A percentile compares a stretch with the other conserved stretches of the same genome.
Evolutionary conservation across 2,113 vertebrate species (phyloP).

Genomic region (Rissa tridactyla): DNA sequence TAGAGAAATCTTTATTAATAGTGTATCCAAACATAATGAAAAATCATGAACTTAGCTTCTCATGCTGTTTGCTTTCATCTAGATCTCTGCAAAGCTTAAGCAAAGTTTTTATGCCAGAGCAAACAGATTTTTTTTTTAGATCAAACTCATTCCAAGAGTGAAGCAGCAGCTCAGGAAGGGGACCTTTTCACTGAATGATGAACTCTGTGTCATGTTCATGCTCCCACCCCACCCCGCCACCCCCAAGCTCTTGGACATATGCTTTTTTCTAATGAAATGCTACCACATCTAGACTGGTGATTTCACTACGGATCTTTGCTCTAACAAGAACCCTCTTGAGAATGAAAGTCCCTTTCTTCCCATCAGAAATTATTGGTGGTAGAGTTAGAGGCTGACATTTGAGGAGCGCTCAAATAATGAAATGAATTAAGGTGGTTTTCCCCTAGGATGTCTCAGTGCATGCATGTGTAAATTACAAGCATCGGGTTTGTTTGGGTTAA

Average conservation of each 20-base stretch:
- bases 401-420: neutral
- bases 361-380: neutral
- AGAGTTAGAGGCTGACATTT: neutral
- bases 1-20: slow-evolving; percentile 44
- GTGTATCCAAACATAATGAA: slow-evolving; percentile 39
- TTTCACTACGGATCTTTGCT: neutral
- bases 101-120: neutral
- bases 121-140: slow-evolving; percentile 2
- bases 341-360: neutral
- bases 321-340: neutral
- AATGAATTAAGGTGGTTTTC: neutral
- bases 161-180: neutral
- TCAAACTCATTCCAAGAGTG: neutral
- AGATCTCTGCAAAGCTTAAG: neutral
- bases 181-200: neutral
- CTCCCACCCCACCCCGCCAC: neutral
- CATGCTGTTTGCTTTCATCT: slow-evolving; percentile 32
- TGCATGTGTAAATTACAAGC: neutral
- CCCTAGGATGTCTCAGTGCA: neutral
- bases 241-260: neutral
- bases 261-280: neutral
- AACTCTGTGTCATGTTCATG: accelerated
- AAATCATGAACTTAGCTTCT: neutral
- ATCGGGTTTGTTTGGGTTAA: neutral
- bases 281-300: neutral